A percentile compares a stretch with the other conserved stretches of the same genome.
Conservation (phyloP, 2,888 invertebrate species). For the Polymixis flavicincta region DNA sequence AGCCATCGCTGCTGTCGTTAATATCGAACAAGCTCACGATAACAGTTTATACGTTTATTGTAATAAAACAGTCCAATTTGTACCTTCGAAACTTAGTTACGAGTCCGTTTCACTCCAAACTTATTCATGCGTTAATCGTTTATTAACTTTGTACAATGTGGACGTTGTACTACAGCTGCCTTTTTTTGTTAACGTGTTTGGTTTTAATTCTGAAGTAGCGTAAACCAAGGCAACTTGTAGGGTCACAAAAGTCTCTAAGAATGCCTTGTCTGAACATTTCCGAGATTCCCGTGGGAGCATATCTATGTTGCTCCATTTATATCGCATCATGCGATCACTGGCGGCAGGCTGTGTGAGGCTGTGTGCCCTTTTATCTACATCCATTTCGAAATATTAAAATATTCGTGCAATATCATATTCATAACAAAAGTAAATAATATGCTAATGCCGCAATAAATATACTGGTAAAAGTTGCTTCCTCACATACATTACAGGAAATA, state of each 20-base stretch:
- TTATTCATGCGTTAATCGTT: constrained; percentile 50
- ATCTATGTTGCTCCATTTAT: constrained; percentile 67
- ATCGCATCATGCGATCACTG: constrained; percentile 50
- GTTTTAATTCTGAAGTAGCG: constrained; percentile 11
- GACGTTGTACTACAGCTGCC: constrained; percentile 1
- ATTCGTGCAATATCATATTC: constrained; percentile 47
- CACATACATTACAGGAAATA: constrained; percentile 27
- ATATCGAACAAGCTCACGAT: constrained; percentile 79
- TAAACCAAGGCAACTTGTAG: constrained; percentile 20
- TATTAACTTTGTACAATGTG: constrained; percentile 25
- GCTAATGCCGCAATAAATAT: constrained; percentile 59
- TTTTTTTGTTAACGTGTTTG: constrained; percentile 25
- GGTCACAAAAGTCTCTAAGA: constrained; percentile 40
- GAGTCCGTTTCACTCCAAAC: constrained; percentile 52
- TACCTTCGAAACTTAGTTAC: constrained; percentile 69
- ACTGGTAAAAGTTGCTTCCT: constrained; percentile 36
- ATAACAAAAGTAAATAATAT: constrained; percentile 55
- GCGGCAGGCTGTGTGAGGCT: constrained; percentile 33
- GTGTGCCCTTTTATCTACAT: constrained; percentile 53
- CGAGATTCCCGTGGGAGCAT: constrained; percentile 47
- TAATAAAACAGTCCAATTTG: constrained; percentile 73
- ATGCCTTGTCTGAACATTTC: constrained; percentile 55
- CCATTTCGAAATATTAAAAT: constrained; percentile 51
- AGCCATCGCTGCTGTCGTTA: constrained; percentile 80
- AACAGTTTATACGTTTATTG: constrained; percentile 73